Evolutionary conservation across 2,888 invertebrate species (phyloP).

Genomic region (Biston stratarius): DNA sequence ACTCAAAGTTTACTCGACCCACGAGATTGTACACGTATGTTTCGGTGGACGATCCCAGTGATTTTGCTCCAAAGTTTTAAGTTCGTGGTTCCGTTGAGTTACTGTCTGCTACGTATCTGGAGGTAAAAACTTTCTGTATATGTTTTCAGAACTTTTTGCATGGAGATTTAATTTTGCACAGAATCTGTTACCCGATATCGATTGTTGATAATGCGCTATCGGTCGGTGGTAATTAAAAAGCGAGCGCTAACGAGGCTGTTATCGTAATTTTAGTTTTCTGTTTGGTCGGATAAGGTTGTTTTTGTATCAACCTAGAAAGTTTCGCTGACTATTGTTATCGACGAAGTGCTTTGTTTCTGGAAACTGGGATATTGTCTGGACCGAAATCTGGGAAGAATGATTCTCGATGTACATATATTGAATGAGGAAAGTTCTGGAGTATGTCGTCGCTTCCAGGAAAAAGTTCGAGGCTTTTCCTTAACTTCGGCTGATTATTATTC

Average conservation of each 20-base stretch:
- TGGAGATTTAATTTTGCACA: constrained; percentile 19
- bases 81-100: constrained; percentile 21
- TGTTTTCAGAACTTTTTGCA: constrained; percentile 16
- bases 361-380: constrained; percentile 11
- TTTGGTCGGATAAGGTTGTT: constrained; percentile 10
- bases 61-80: constrained; percentile 14
- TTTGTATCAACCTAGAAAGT: constrained; percentile 7
- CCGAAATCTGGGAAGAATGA: not conserved
- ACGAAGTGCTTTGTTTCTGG: constrained; percentile 16
- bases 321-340: constrained; percentile 27
- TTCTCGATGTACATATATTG: not conserved
- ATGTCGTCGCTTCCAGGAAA: not conserved
- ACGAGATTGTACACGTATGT: constrained; percentile 22
- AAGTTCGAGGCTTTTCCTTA: not conserved
- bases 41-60: constrained; percentile 8
- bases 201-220: constrained; percentile 34
- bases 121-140: constrained; percentile 15
- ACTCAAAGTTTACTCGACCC: constrained; percentile 32
- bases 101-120: constrained; percentile 1
- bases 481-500: not conserved
- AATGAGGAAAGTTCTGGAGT: constrained; percentile 5
- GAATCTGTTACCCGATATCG: constrained; percentile 22
- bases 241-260: constrained; percentile 17
- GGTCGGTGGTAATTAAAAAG: constrained; percentile 39
- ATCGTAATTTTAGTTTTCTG: constrained; percentile 7